These are phyloP conservation scores for Petrocephalus sullivani DNA, from an alignment of 2,797 vertebrate genomes.

Conservation along the genomic window DNA sequence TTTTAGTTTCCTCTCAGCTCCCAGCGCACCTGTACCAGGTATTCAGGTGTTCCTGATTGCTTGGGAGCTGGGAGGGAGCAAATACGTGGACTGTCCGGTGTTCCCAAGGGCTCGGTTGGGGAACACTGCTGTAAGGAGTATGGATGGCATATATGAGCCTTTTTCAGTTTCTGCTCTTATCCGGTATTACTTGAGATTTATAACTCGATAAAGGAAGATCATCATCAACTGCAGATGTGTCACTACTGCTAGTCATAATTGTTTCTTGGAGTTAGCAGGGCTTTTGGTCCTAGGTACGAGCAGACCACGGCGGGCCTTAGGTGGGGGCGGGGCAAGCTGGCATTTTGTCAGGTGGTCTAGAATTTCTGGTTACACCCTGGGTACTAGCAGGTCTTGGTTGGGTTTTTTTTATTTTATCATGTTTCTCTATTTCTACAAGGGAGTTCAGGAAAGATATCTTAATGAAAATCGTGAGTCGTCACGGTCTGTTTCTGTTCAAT, in stretches of 20 bases:
- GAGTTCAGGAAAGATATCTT: not conserved
- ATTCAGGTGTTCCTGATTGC: too few relatives aligned
- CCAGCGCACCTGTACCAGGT: too few relatives aligned
- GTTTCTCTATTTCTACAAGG: not conserved
- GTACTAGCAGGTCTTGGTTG: not conserved
- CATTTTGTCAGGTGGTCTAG: not conserved
- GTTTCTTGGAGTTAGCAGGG: not conserved
- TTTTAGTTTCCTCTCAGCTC: too few relatives aligned
- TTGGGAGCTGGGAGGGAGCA: too few relatives aligned
- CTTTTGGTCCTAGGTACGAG: not conserved
- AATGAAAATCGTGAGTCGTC: not conserved
- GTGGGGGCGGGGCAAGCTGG: not conserved
- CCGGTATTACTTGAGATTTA: not conserved
- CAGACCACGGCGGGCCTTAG: not conserved
- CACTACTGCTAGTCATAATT: not conserved
- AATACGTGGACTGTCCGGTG: too few relatives aligned
- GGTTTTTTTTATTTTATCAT: not conserved
- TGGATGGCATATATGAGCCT: not conserved
- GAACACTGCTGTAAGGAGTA: not conserved
- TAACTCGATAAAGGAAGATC: not conserved
- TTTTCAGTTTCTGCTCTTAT: not conserved
- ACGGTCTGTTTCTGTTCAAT: not conserved
- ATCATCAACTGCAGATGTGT: not conserved
- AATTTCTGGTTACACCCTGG: not conserved
- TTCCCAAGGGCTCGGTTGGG: too few relatives aligned